Evolutionary conservation across 2,888 invertebrate genomes (phyloP).

Genomic region (Plagiodera versicolora): DNA sequence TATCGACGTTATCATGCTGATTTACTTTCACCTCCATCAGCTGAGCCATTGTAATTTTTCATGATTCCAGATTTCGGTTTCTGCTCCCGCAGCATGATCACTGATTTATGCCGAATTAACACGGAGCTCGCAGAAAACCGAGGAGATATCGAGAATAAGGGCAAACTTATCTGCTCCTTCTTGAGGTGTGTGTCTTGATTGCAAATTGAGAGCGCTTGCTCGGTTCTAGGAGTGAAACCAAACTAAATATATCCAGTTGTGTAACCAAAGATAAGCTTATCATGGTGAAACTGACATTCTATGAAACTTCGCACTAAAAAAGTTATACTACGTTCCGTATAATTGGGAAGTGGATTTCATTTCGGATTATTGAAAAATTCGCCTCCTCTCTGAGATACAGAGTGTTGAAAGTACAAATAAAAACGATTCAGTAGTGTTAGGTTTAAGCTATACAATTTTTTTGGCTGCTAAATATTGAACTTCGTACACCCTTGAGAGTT

Average conservation of each 20-base stretch:
- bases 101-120: conserved; percentile 13
- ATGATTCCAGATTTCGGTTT: conserved; percentile 17
- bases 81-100: conserved; percentile 16
- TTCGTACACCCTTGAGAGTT: too few relatives aligned
- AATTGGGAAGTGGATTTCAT: too few relatives aligned
- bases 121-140: neutral
- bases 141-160: neutral
- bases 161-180: neutral
- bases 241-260: neutral
- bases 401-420: too few relatives aligned
- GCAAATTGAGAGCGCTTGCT: neutral
- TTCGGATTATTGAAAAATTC: too few relatives aligned
- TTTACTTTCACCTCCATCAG: conserved; percentile 33
- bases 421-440: too few relatives aligned
- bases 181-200: neutral
- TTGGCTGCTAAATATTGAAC: too few relatives aligned
- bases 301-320: too few relatives aligned
- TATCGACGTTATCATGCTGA: conserved; percentile 32
- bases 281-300: too few relatives aligned
- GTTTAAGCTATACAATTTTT: too few relatives aligned
- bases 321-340: too few relatives aligned
- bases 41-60: conserved; percentile 27
- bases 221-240: neutral
- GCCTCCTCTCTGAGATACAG: too few relatives aligned
- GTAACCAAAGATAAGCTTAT: too few relatives aligned